Evolutionary conservation across 2,113 vertebrate genomes (phyloP).

Genomic region (Antennarius striatus): DNA sequence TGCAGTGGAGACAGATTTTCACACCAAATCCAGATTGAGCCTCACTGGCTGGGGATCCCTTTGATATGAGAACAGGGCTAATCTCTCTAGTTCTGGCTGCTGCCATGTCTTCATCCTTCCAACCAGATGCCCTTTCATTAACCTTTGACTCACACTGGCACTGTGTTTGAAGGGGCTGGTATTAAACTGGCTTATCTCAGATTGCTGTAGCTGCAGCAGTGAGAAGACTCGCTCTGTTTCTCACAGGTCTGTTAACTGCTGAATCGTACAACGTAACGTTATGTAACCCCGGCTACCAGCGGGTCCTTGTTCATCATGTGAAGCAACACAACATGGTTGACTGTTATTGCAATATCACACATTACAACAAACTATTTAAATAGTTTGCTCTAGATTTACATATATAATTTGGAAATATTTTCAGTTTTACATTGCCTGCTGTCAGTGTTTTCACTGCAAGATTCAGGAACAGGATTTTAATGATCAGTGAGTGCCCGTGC

Average conservation of each 20-base stretch:
- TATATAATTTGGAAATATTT: no score
- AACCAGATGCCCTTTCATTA: constrained; percentile 82
- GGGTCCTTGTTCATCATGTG: constrained; percentile 22
- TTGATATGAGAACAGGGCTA: constrained; percentile 83
- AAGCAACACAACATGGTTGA: background rate
- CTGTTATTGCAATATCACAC: background rate
- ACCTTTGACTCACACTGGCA: constrained; percentile 82
- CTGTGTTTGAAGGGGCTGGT: constrained; percentile 78
- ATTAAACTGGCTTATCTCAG: constrained; percentile 78
- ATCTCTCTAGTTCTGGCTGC: constrained; percentile 74
- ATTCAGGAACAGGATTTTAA: no score
- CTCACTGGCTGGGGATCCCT: constrained; percentile 71
- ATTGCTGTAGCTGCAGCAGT: constrained; percentile 54
- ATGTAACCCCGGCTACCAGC: constrained; percentile 52
- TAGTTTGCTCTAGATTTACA: no score
- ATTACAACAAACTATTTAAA: background rate
- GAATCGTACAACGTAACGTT: constrained; percentile 52
- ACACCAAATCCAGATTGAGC: constrained; percentile 72
- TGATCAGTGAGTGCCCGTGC: no score
- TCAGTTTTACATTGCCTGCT: no score
- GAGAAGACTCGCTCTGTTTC: constrained; percentile 66
- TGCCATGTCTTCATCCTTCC: constrained; percentile 81
- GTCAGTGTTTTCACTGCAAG: no score
- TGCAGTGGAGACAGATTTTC: constrained; percentile 76
- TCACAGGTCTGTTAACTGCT: constrained; percentile 71